Conservation (phyloP, 2,113 vertebrate genomes). For the Benitochromis conjunctus region DNA sequence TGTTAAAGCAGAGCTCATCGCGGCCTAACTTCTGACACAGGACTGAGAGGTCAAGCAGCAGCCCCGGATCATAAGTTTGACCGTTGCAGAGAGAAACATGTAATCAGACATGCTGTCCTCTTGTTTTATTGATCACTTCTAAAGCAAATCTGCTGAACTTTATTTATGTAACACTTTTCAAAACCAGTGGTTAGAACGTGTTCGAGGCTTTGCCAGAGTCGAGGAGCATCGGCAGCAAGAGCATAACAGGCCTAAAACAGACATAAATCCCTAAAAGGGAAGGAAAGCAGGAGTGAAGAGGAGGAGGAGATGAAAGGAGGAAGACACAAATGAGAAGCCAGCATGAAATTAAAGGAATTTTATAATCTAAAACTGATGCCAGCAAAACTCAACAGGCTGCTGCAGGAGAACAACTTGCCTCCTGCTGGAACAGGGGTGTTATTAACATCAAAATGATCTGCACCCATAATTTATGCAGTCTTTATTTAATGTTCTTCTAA, state of each 20-base stretch:
- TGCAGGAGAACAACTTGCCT: background rate
- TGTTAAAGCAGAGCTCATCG: background rate
- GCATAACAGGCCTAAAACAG: background rate
- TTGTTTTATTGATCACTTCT: background rate
- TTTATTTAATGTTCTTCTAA: background rate
- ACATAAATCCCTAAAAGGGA: slow-evolving; percentile 46
- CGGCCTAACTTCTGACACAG: background rate
- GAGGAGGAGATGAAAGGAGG: background rate
- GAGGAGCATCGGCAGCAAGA: background rate
- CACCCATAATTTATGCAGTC: background rate
- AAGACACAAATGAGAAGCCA: background rate
- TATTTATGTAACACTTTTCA: background rate
- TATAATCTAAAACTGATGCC: background rate
- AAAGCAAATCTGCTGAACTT: background rate
- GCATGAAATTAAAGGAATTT: slow-evolving; percentile 31
- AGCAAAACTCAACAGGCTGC: background rate
- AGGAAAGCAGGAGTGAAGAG: background rate
- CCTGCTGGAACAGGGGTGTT: background rate
- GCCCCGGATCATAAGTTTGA: slow-evolving; percentile 25
- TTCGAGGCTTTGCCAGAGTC: background rate
- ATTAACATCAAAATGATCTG: background rate
- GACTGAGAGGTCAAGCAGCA: slow-evolving; percentile 1
- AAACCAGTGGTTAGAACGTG: background rate
- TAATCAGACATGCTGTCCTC: background rate
- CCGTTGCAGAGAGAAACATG: background rate